phyloP scores from a whole-genome alignment of 2,797 vertebrate genomes.

The Myripristis murdjan region DNA sequence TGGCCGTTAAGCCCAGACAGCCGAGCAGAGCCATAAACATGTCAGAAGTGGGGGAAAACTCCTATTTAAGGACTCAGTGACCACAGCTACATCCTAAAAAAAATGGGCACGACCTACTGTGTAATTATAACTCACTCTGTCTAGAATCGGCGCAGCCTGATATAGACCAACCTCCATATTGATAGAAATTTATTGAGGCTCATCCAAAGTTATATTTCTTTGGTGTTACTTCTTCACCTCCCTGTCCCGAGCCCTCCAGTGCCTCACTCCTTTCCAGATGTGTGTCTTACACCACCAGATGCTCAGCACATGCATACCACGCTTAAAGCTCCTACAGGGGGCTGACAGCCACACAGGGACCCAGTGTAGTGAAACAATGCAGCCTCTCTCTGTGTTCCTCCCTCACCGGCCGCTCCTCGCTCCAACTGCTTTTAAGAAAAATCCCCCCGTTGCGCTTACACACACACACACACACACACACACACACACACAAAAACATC shows the following conservation, averaged over 20 bases:
- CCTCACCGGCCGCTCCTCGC: constrained; percentile 48
- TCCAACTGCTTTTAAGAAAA: constrained; percentile 58
- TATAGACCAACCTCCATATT: neutral
- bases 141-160: neutral
- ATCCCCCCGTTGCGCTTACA: constrained; percentile 1
- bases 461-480: constrained; percentile 44
- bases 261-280: constrained; percentile 80
- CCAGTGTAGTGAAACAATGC: constrained; percentile 75
- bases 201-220: constrained; percentile 6
- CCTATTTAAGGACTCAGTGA: constrained; percentile 50
- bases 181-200: neutral
- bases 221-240: constrained; percentile 42
- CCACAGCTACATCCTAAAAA: constrained; percentile 23
- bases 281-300: constrained; percentile 74
- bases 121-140: constrained; percentile 26
- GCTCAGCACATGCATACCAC: constrained; percentile 75
- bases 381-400: constrained; percentile 53
- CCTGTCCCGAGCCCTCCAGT: constrained; percentile 43
- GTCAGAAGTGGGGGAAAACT: constrained; percentile 38
- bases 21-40: constrained; percentile 40
- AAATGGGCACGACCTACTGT: constrained; percentile 11
- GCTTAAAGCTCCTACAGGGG: constrained; percentile 68
- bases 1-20: constrained; percentile 19
- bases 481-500: no score
- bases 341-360: constrained; percentile 74